Conservation (phyloP, 2,113 vertebrate genomes). For the Taxidea taxus region DNA sequence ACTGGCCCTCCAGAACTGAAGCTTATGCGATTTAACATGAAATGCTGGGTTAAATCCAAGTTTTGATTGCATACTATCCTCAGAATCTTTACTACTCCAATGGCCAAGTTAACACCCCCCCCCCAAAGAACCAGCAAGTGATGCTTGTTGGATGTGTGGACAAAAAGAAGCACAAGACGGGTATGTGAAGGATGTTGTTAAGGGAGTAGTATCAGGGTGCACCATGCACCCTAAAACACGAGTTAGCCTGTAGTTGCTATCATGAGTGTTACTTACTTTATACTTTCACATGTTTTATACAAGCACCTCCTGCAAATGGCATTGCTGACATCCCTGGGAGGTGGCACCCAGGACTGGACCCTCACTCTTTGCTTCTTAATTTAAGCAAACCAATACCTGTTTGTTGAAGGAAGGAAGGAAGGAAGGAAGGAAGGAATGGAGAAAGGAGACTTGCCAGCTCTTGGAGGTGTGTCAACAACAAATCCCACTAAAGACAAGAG, state of each 20-base stretch:
- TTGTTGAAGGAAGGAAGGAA: background rate
- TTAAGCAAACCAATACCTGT: background rate
- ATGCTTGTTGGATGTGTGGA: background rate
- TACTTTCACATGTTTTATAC: background rate
- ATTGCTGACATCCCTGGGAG: background rate
- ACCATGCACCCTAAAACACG: background rate
- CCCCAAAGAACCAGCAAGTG: background rate
- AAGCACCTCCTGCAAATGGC: background rate
- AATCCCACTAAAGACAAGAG: background rate
- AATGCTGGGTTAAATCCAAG: background rate
- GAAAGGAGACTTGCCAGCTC: background rate
- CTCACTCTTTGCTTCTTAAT: slow-evolving; percentile 9
- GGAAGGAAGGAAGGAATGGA: background rate
- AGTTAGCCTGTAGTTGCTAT: background rate
- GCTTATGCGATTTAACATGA: background rate
- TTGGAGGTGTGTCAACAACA: background rate
- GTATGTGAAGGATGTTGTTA: background rate
- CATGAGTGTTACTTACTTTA: background rate
- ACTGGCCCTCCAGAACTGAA: background rate
- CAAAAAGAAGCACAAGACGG: background rate
- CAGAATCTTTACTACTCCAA: background rate
- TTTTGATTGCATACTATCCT: background rate
- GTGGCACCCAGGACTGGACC: background rate
- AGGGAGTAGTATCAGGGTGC: background rate
- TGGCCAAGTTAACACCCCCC: background rate